Evolutionary conservation across 2,113 vertebrate species (phyloP).

Genomic region (Barnardius zonarius): DNA sequence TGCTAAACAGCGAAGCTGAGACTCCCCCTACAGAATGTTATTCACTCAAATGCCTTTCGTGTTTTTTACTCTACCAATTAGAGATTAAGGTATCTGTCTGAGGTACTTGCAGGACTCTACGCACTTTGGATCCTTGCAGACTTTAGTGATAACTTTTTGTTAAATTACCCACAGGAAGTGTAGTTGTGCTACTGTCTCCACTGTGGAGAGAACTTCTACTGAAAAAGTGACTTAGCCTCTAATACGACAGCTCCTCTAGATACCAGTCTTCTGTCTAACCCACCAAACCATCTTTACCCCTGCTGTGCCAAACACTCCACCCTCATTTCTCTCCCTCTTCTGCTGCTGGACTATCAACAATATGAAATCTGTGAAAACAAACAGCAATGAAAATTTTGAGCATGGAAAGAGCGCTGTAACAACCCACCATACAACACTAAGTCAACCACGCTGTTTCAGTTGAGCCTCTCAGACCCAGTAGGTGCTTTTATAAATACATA

Average conservation of each 20-base stretch:
- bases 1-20: accelerated
- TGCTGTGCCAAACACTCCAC: background rate
- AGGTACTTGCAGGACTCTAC: background rate
- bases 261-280: background rate
- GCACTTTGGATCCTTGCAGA: background rate
- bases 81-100: background rate
- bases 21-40: background rate
- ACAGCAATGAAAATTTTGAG: background rate
- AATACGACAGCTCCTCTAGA: background rate
- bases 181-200: background rate
- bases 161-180: background rate
- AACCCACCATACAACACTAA: background rate
- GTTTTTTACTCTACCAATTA: background rate
- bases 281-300: background rate
- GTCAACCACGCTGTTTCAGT: background rate
- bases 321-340: background rate
- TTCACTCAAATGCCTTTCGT: background rate
- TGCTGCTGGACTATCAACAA: background rate
- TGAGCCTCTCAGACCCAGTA: background rate
- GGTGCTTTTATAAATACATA: background rate
- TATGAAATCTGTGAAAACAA: background rate
- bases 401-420: background rate
- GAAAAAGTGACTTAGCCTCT: background rate
- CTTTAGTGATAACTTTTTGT: background rate
- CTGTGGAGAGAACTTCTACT: background rate